These are phyloP conservation scores for Falco naumanni DNA, from an alignment of 2,797 vertebrate genomes.

Conservation along the genomic window DNA sequence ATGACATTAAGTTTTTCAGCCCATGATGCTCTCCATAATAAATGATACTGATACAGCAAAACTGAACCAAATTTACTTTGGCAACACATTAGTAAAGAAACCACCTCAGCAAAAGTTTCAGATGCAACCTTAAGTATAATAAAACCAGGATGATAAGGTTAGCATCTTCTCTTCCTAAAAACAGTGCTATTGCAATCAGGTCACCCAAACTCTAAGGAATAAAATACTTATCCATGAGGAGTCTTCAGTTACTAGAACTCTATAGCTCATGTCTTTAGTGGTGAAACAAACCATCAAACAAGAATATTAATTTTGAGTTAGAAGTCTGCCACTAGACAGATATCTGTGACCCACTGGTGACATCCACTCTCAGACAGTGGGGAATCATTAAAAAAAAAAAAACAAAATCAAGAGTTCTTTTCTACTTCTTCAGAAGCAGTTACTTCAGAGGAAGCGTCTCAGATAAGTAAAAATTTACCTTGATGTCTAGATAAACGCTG, in stretches of 20 bases:
- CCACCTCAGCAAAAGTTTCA: background rate
- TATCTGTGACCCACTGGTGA: background rate
- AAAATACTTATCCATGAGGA: background rate
- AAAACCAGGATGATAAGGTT: background rate
- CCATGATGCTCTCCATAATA: background rate
- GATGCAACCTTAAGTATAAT: background rate
- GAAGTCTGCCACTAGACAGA: background rate
- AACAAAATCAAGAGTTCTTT: background rate
- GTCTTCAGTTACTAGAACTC: background rate
- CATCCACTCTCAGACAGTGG: background rate
- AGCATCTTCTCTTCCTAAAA: background rate
- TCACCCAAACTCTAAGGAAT: background rate
- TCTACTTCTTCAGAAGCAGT: background rate
- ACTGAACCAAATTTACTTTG: background rate
- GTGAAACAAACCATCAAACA: background rate
- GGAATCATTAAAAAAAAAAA: background rate
- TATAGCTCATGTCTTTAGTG: background rate
- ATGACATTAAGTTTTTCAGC: background rate
- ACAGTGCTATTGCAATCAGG: background rate
- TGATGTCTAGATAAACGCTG: conserved; percentile 29
- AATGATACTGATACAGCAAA: background rate
- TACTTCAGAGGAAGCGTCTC: background rate
- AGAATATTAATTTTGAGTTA: background rate
- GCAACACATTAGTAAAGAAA: background rate
- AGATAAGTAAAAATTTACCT: background rate